Conservation (phyloP, 2,888 invertebrate genomes). For the Alloscopus bannaensis region DNA sequence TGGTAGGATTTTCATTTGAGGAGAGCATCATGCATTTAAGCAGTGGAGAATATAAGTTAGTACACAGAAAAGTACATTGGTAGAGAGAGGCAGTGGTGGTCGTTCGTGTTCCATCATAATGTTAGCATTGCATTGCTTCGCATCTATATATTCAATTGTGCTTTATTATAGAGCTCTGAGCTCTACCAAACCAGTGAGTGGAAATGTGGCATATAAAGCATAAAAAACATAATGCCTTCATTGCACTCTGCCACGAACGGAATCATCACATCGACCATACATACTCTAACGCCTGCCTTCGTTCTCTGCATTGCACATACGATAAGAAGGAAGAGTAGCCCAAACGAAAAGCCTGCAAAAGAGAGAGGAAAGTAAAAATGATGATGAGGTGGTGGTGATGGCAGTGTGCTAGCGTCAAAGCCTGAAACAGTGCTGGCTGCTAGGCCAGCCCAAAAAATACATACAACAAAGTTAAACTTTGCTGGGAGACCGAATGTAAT, state of each 20-base stretch:
- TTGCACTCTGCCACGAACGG: not conserved
- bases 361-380: not conserved
- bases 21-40: conserved; percentile 30
- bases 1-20: conserved; percentile 70
- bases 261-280: not conserved
- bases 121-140: conserved; percentile 36
- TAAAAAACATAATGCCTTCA: conserved; percentile 25
- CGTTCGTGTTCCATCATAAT: conserved; percentile 19
- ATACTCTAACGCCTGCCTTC: not conserved
- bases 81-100: conserved; percentile 53
- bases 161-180: conserved; percentile 63
- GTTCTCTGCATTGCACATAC: not conserved
- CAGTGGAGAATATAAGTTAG: conserved; percentile 40
- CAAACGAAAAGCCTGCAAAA: not conserved
- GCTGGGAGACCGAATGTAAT: too few relatives aligned
- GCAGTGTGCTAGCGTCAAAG: conserved; percentile 21
- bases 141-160: conserved; percentile 56
- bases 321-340: not conserved
- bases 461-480: too few relatives aligned
- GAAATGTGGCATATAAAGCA: conserved; percentile 42
- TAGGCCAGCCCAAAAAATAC: too few relatives aligned
- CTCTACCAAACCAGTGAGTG: conserved; percentile 52
- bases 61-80: too few relatives aligned
- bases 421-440: too few relatives aligned
- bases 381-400: conserved; percentile 8